Evolutionary conservation across 2,113 vertebrate species (phyloP).

Genomic region (Sylvicapra grimmia): DNA sequence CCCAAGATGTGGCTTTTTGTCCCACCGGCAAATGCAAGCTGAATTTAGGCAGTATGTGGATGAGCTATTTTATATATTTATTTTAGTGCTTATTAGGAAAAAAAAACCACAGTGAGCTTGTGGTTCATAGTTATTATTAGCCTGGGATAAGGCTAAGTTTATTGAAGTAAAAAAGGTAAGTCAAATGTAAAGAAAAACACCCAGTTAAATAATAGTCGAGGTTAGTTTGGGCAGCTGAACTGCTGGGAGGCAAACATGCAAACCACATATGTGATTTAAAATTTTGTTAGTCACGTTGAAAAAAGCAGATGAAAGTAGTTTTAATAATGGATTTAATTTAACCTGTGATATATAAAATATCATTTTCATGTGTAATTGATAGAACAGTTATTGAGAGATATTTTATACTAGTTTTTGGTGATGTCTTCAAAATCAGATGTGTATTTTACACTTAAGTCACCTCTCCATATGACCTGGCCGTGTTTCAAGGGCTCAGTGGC

Average conservation of each 20-base stretch:
- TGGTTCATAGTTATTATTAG: neutral
- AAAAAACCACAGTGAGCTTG: neutral
- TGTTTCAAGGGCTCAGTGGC: neutral
- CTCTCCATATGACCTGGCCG: neutral
- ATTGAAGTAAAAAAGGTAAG: neutral
- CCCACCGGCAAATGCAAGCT: neutral
- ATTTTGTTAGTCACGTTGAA: neutral
- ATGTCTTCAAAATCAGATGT: neutral
- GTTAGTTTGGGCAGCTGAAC: neutral
- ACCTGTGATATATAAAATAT: neutral
- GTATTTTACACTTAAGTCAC: neutral
- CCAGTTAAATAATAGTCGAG: neutral
- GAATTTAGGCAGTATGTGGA: neutral
- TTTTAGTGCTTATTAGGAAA: slow-evolving; percentile 11
- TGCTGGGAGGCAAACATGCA: neutral
- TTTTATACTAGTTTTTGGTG: neutral
- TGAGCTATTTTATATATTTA: neutral
- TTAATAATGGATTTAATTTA: slow-evolving; percentile 13
- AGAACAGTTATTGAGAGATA: neutral
- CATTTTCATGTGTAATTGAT: neutral
- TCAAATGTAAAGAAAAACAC: neutral
- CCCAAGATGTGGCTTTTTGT: neutral
- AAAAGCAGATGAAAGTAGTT: neutral
- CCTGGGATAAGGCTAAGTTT: neutral
- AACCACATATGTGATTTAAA: neutral